Evolutionary conservation across 1,140 invertebrate species (phyloP).

Genomic region (Aphis gossypii): DNA sequence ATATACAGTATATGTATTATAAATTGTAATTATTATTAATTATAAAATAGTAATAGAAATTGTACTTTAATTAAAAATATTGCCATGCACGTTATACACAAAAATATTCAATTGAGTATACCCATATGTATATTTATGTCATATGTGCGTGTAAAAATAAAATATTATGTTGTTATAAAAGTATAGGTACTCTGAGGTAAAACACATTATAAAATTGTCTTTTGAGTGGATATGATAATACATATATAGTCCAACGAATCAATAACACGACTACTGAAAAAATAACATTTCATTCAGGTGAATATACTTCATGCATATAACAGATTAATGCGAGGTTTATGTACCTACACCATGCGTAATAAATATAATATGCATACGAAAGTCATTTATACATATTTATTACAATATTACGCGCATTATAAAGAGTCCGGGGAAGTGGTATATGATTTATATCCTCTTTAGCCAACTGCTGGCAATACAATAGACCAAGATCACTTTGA

Average conservation of each 20-base stretch:
- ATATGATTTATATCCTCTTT: conserved; percentile 46
- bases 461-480: not conserved
- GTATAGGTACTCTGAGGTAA: not conserved
- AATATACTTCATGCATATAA: not conserved
- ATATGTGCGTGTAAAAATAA: not conserved
- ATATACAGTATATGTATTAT: no score
- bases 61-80: no score
- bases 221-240: not conserved
- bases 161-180: not conserved
- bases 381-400: not conserved
- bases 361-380: not conserved
- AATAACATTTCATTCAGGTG: not conserved
- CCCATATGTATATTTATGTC: not conserved
- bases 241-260: not conserved
- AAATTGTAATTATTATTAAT: no score
- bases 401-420: not conserved
- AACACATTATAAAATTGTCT: not conserved
- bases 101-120: no score
- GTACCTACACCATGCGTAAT: not conserved
- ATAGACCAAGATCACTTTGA: not conserved
- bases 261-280: not conserved
- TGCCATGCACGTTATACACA: not conserved
- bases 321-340: not conserved
- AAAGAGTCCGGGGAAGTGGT: not conserved
- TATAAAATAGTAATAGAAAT: no score